Percentiles rank a stretch among this genome's conserved stretches.
Conservation (phyloP, 2,888 invertebrate species). For the Noctua janthe region DNA sequence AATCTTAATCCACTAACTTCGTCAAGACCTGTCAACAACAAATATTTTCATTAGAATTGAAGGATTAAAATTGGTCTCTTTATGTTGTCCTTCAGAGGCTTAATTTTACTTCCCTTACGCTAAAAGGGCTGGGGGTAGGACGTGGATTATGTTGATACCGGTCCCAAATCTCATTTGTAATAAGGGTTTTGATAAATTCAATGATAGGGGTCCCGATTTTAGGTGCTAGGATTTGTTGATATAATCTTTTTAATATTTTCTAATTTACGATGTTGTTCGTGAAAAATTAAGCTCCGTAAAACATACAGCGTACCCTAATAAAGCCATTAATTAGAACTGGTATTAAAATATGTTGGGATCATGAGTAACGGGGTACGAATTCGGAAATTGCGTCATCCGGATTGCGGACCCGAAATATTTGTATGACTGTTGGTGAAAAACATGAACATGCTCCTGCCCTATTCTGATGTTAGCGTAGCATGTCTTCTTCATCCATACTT, state of each 20-base stretch:
- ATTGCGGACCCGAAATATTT: slow-evolving; percentile 9
- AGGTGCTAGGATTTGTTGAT: slow-evolving; percentile 54
- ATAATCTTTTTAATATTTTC: slow-evolving; percentile 63
- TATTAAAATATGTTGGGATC: slow-evolving; percentile 48
- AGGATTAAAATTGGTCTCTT: slow-evolving; percentile 66
- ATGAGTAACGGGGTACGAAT: slow-evolving; percentile 40
- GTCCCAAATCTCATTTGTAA: slow-evolving; percentile 68
- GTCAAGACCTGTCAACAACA: slow-evolving; percentile 43
- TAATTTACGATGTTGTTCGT: slow-evolving; percentile 54
- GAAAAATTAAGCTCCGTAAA: slow-evolving; percentile 50
- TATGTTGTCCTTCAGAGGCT: slow-evolving; percentile 53
- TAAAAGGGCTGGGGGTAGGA: slow-evolving; percentile 58
- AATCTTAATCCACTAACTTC: slow-evolving; percentile 31
- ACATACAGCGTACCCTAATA: slow-evolving; percentile 51
- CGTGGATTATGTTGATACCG: slow-evolving; percentile 63
- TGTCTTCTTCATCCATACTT: background rate
- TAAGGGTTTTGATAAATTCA: slow-evolving; percentile 68
- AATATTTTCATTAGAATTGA: slow-evolving; percentile 57
- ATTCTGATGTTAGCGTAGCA: too few species aligned
- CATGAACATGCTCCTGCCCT: background rate
- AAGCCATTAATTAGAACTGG: slow-evolving; percentile 58
- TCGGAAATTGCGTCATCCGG: slow-evolving; percentile 50
- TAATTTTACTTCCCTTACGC: slow-evolving; percentile 64
- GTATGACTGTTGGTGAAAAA: background rate
- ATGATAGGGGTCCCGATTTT: slow-evolving; percentile 64